Percentiles rank a stretch among this genome's conserved stretches.
These are phyloP conservation scores for Physella acuta DNA, from an alignment of 1,140 invertebrate genomes.

Conservation along the genomic window DNA sequence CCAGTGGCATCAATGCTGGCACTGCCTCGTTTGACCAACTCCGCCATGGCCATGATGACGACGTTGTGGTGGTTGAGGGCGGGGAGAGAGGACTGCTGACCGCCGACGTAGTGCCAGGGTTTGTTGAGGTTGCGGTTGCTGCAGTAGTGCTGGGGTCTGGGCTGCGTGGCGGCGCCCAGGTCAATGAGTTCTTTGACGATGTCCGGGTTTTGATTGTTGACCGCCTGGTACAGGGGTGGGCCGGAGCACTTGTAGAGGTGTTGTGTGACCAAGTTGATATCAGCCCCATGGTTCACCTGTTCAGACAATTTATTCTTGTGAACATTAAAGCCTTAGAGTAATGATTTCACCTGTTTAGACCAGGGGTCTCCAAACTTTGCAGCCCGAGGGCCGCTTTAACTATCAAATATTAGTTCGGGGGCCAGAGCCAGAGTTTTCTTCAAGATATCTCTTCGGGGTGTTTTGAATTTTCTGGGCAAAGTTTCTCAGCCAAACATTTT, in stretches of 20 bases:
- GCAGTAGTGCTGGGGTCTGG: constrained; percentile 12
- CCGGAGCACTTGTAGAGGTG: constrained; percentile 11
- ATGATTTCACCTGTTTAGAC: too few relatives aligned
- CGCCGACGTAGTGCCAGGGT: neutral
- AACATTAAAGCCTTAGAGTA: too few relatives aligned
- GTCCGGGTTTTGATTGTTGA: constrained; percentile 20
- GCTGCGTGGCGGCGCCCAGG: constrained; percentile 10
- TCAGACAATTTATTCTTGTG: too few relatives aligned
- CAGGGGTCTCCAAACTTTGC: too few relatives aligned
- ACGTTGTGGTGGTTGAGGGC: constrained; percentile 12
- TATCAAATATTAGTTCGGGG: too few relatives aligned
- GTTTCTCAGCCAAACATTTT: too few relatives aligned
- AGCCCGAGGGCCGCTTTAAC: too few relatives aligned
- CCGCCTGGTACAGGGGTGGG: constrained; percentile 19
- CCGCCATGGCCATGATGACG: constrained; percentile 16
- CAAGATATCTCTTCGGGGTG: too few relatives aligned
- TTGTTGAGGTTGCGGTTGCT: neutral
- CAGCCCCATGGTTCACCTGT: constrained; percentile 20
- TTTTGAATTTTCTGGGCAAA: too few relatives aligned
- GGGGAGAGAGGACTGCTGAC: neutral
- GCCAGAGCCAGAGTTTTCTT: too few relatives aligned
- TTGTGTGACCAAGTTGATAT: constrained; percentile 8
- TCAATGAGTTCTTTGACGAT: constrained; percentile 13
- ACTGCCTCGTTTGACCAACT: constrained; percentile 3
- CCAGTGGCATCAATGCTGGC: neutral